Base-by-base conservation (phyloP, 1,140 invertebrate genomes). In the Tribolium madens region DNA sequence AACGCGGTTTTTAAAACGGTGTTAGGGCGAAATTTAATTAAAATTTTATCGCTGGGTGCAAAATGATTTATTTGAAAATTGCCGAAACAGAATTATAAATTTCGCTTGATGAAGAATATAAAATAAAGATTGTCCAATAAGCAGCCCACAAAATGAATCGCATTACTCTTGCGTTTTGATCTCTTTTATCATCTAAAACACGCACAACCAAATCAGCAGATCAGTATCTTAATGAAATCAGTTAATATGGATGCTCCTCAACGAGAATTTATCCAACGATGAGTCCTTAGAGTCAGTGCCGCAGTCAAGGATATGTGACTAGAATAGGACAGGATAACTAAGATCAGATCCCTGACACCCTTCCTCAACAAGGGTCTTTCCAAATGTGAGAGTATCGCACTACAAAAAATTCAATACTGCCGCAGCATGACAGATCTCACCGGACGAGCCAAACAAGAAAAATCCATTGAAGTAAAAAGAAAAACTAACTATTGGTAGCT, bases 151-250 rank as follows among this genome's bases (percentile, higher is more conserved):
- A 14, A 50, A 14, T 50, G 9, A 15, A 50, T 15, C 48, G 48
- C 48, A n/a, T 50, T 50, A 50, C 48, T 50, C 14, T 36, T 36
- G 33, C 47, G 12, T 50, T 13, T 13, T 50, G 7, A 50, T 50
- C 47, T n/a, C 47, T 50, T 14, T 64, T 33, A n/a, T 64, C 57
- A 64, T 14, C 26, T 10, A 7, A 33, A 64, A 64, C 57, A 64
- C 57, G 57, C 26, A 6, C 57, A 64, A 12, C 57, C 57, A 64
- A 64, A 64, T 64, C 57, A 6, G 26, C 57, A 64, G 57, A 64
- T 64, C 57, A 64, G 57, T 64, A 64, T 64, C 57, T 33, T 64
- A 64, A 64, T 64, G 57, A 33, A 64, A 64, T 64, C 26, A 64
- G 57, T 64, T 64, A 64, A 64, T 64, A 64, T 33, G 57, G 57